A percentile compares a stretch with the other conserved stretches of the same genome.
These are phyloP conservation scores for Puma concolor DNA, from an alignment of 2,113 vertebrate genomes.

Conservation along the genomic window DNA sequence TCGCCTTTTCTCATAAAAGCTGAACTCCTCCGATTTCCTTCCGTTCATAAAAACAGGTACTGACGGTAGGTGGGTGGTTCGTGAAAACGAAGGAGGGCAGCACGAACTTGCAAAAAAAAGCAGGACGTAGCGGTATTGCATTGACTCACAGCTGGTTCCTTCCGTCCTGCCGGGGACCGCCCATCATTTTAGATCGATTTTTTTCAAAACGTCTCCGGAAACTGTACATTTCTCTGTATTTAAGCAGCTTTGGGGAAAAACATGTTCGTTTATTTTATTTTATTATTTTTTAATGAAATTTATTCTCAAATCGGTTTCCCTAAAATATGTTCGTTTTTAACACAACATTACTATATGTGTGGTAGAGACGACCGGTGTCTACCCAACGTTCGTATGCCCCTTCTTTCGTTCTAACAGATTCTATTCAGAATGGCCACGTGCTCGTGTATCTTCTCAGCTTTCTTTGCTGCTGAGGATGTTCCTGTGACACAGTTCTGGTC, in stretches of 20 bases:
- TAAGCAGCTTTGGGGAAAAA: neutral
- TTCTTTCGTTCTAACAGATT: neutral
- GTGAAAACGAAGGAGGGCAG: neutral
- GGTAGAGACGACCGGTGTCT: neutral
- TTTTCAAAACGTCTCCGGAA: neutral
- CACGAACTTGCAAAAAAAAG: neutral
- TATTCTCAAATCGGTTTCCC: no score
- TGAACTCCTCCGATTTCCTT: neutral
- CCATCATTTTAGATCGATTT: neutral
- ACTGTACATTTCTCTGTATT: neutral
- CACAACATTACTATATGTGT: rapidly evolving
- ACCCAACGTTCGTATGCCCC: rapidly evolving
- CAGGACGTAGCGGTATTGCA: neutral
- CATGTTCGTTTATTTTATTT: neutral
- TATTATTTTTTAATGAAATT: no score
- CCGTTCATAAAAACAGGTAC: neutral
- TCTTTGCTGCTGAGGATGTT: neutral
- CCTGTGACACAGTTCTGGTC: no score
- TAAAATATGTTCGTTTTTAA: neutral
- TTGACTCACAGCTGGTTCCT: neutral
- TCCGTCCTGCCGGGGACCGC: neutral
- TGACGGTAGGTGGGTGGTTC: neutral
- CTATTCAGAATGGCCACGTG: neutral
- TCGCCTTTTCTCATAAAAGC: neutral
- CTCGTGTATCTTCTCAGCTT: no score